Evolutionary conservation across 1,140 invertebrate species (phyloP), one percentile per base, ranked within the genome.

Genomic region (Ceratina australensis): DNA sequence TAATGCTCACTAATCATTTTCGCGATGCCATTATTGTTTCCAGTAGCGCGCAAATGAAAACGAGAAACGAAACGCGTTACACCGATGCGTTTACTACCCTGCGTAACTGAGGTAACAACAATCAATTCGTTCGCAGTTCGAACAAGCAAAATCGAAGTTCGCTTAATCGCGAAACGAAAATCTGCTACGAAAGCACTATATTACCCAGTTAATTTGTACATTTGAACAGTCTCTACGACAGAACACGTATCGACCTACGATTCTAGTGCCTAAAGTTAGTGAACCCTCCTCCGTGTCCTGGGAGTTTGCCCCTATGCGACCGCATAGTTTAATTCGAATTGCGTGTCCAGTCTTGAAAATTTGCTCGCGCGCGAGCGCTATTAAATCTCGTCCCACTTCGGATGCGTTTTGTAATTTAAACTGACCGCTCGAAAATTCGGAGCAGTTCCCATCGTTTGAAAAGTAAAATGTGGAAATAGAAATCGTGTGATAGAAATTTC

Each of bases 231-330:
- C 84, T 85, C 84, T 85, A 85, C 84, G 84, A 74, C 79, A 59
- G 81, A 85, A 85, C 80, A 85, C 84, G 84, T 85, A 85, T 85
- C 83, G 84, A 85, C 84, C 80, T 85, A 85, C 64, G 80, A 82
- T 77, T 59, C 79, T 84, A 85, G 72, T 82, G 76, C 66, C 84
- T 85, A 85, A 54, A 84, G 69, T 85, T 67, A 85, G 67, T 73
- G 73, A 79, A 81, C 61, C 68, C 83, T 33, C 73, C 42, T 52
- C 67, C 63, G 76, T 79, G 76, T 81, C 84, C 66, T 42, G 33
- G 33, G 33, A 42, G 33, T 42, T n/a, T 42, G 33, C 33, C 33
- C 33, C 63, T 50, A 61, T 72, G 79, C 64, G 83, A 81, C 47
- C 63, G n/a, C 60, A 67, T 83, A 79, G 59, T 72, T n/a, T 54